Base-by-base conservation (phyloP, 1,140 invertebrate genomes). In the Steinernema khuongi region DNA sequence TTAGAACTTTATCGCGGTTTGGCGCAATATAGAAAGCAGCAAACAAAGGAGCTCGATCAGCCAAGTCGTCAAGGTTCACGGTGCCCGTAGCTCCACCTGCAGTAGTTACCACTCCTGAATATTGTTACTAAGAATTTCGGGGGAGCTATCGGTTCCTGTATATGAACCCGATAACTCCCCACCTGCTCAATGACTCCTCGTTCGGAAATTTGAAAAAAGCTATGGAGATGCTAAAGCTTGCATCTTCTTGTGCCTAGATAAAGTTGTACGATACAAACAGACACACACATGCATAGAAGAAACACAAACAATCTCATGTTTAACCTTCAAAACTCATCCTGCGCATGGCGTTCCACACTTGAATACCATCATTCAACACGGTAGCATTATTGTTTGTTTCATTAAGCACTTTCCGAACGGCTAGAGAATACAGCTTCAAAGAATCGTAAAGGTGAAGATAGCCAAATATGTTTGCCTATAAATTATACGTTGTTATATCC, bases 1-100 rank as follows among this genome's bases (percentile, higher is more conserved):
- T 84, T 68, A 84, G 74, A 4, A 84, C 78, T 43, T 85, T 81
- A 32, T 85, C 82, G n/a, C 81, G 74, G 68, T 81, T 82, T n/a
- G 82, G 83, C 22, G 81, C 70, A 32, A 84, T 79, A 68, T 69
- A 84, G 67, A 84, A 84, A n/a, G 83, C 82, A 30, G 81, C 81
- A 69, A 79, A 82, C 29, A 77, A 41, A 1, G 79, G 78, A 17
- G 80, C 81, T 41, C 82, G 44, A 43, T 84, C 82, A 41, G 83
- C 83, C 67, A 82, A 75, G 33, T 84, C 82, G 72, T 84, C 83
- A 78, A 84, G 81, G 19, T 77, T 32, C 4, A 84, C 82, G 1
- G 71, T 72, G 22, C 83, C 83, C 11, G 74, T 76, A 11, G 79
- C 70, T 2, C 50, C 78, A 66, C 82, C 81, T 69, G 72, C 28